A percentile compares a stretch with the other conserved stretches of the same genome.
These are phyloP conservation scores for Drosophila tani DNA, from an alignment of 1,140 invertebrate species.

Conservation along the genomic window DNA sequence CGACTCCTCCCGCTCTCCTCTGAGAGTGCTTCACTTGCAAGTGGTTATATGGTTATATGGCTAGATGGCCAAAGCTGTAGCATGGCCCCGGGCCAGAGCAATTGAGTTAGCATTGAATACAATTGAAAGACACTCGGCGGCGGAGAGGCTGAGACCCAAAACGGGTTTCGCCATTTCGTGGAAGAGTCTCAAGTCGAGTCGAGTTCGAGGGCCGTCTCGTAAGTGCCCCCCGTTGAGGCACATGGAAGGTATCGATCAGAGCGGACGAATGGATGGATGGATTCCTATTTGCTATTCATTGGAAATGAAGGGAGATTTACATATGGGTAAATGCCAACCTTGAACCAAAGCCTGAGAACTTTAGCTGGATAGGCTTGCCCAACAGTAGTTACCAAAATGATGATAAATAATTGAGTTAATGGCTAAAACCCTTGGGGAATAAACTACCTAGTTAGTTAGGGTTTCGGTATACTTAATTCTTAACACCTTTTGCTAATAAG, in stretches of 20 bases:
- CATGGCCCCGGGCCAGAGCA: constrained; percentile 68
- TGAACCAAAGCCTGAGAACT: constrained; percentile 36
- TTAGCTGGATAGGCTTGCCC: not conserved
- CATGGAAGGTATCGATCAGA: constrained; percentile 43
- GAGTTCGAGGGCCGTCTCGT: constrained; percentile 30
- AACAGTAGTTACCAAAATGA: constrained; percentile 28
- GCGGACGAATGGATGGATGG: constrained; percentile 9
- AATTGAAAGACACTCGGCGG: constrained; percentile 69
- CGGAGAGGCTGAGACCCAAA: constrained; percentile 69
- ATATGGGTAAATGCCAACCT: constrained; percentile 29
- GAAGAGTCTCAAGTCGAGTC: constrained; percentile 59
- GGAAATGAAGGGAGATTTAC: constrained; percentile 33
- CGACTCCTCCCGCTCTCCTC: constrained; percentile 6
- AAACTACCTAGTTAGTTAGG: not conserved
- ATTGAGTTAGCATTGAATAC: constrained; percentile 82
- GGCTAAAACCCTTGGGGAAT: not conserved
- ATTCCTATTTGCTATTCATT: constrained; percentile 53
- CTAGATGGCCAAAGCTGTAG: constrained; percentile 40
- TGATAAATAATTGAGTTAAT: constrained; percentile 9
- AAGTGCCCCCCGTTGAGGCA: constrained; percentile 56
- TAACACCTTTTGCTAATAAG: constrained; percentile 14
- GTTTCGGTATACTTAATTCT: not conserved
- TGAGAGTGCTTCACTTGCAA: constrained; percentile 57
- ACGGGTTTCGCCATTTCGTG: constrained; percentile 74
- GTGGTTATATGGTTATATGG: constrained; percentile 28